Evolutionary conservation across 2,888 invertebrate genomes (phyloP).

Genomic region (Phyllotreta cruciferae): DNA sequence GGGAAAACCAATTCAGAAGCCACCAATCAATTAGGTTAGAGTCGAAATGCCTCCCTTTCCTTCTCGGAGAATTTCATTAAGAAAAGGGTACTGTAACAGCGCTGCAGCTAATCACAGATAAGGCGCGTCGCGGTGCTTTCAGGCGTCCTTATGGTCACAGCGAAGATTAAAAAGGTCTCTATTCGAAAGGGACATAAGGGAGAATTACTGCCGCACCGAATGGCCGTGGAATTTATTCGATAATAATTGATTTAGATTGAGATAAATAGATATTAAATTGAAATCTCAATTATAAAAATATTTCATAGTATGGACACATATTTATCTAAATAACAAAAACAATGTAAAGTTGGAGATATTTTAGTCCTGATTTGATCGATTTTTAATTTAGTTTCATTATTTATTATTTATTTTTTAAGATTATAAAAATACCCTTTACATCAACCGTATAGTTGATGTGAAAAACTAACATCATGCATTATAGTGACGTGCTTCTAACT

Average conservation of each 20-base stretch:
- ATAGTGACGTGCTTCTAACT: no score
- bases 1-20: conserved; percentile 50
- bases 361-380: no score
- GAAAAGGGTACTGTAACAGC: conserved; percentile 52
- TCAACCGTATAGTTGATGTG: no score
- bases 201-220: conserved; percentile 3
- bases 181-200: conserved; percentile 20
- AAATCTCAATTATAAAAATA: no score
- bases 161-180: conserved; percentile 41
- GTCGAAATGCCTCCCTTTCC: conserved; percentile 51
- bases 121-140: conserved; percentile 35
- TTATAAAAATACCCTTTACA: no score
- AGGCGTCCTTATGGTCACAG: conserved; percentile 35
- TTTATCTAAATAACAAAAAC: no score
- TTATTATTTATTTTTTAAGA: no score
- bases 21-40: conserved; percentile 56
- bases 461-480: no score
- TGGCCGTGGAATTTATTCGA: conserved; percentile 15
- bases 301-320: no score
- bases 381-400: no score
- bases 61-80: conserved; percentile 56
- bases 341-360: no score
- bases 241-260: conserved; percentile 16
- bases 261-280: conserved; percentile 11
- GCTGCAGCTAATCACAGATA: conserved; percentile 50